Base-by-base conservation (phyloP, 2,888 invertebrate species). In the Orthosia cruda region DNA sequence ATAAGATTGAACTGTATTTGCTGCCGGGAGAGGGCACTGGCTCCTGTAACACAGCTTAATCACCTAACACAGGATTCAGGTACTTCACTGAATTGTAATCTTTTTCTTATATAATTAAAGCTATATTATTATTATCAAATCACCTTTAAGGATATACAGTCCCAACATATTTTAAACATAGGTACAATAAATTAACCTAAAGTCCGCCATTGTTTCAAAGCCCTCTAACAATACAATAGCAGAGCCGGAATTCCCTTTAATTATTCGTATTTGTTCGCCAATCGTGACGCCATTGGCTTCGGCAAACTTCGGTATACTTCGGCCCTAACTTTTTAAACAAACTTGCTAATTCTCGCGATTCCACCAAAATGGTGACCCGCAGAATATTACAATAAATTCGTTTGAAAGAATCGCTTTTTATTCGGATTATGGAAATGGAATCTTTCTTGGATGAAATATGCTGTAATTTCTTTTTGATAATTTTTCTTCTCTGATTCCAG, bases 181-280 rank as follows among this genome's bases (percentile, higher is more conserved):
- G 20, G 61, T 45, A 20, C 20, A 45, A 74, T 64, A 77, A 78
- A 67, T 78, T 67, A 67, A 47, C 57, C 57, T 23, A 40, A 62
- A 58, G 54, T 26, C 47, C 13, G 15, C 45, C 62, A 61, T 73
- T 73, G 61, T 72, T 74, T 59, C 32, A 2, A 47, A 66, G 64
- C 40, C n/a, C 26, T 49, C 20, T 18, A 67, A 69, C 63, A 76
- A 80, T 63, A 63, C 66, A 77, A 70, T 63, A 20, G 40, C 49
- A 71, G 54, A 23, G 7, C 13, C 26, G 40, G 72, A 74, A 78
- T 83, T 86, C 62, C 62, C 74, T 72, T 76, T 74, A 76, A 88
- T 86, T 88, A 88, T 86, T 86, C 75, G 52, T 71, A 68, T 86
- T 86, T 88, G 75, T 83, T 76, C 74, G 23, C 20, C 58, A 67